Evolutionary conservation across 2,113 vertebrate species (phyloP).

Genomic region (Microtus richardsoni): DNA sequence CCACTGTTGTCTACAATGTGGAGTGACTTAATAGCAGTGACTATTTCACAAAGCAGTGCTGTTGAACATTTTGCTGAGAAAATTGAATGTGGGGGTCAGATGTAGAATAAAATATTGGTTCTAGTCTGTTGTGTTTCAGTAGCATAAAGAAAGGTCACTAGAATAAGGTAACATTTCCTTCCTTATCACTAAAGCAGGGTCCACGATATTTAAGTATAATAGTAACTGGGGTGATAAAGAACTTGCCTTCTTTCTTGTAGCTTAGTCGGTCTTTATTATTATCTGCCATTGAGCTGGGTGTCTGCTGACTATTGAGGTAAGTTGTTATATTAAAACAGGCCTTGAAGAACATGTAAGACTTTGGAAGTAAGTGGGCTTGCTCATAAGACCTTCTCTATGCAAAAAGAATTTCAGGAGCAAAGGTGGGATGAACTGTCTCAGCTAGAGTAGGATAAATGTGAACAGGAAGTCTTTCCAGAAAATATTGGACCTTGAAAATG

Average conservation of each 20-base stretch:
- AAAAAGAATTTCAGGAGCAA: background rate
- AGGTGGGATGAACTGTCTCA: background rate
- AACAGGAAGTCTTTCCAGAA: background rate
- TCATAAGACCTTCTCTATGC: background rate
- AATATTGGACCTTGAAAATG: background rate
- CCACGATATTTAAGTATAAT: background rate
- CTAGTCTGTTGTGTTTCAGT: background rate
- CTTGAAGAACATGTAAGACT: constrained; percentile 24
- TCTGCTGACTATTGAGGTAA: background rate
- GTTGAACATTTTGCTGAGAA: background rate
- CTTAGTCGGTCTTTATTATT: background rate
- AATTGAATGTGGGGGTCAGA: background rate
- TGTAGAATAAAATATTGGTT: background rate
- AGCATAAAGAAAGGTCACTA: background rate
- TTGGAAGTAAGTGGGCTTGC: background rate
- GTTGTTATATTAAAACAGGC: background rate
- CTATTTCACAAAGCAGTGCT: background rate
- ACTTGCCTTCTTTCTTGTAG: background rate
- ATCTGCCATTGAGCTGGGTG: background rate
- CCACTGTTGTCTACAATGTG: too few relatives aligned
- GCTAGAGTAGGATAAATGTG: background rate
- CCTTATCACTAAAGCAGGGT: background rate
- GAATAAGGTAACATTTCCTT: background rate
- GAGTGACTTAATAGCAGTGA: background rate
- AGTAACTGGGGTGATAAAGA: background rate